These are phyloP conservation scores for Catocala sponsa DNA, from an alignment of 2,888 invertebrate genomes.

Conservation along the genomic window DNA sequence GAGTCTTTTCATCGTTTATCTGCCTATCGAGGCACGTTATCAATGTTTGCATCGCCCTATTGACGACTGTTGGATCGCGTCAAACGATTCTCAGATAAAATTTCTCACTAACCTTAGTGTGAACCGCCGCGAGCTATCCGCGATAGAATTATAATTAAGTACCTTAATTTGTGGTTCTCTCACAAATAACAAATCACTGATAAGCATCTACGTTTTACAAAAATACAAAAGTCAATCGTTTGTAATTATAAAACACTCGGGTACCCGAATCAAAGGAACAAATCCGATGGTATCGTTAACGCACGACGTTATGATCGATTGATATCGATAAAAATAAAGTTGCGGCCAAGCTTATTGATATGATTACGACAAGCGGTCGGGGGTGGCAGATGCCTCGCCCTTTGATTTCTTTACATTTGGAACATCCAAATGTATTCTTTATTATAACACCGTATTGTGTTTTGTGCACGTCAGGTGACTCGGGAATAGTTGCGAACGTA, in stretches of 20 bases:
- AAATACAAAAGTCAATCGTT: slow-evolving; percentile 39
- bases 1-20: slow-evolving; percentile 36
- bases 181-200: slow-evolving; percentile 55
- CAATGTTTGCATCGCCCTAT: slow-evolving; percentile 29
- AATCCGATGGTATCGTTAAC: slow-evolving; percentile 45
- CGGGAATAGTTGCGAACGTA: slow-evolving; percentile 29
- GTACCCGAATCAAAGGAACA: slow-evolving; percentile 43
- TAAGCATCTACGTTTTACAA: slow-evolving; percentile 40
- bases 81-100: slow-evolving; percentile 19
- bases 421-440: slow-evolving; percentile 58
- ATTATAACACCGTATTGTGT: slow-evolving; percentile 57
- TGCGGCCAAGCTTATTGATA: slow-evolving; percentile 64
- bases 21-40: slow-evolving; percentile 32
- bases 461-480: slow-evolving; percentile 20
- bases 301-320: slow-evolving; percentile 64
- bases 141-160: slow-evolving; percentile 48
- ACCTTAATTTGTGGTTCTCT: slow-evolving; percentile 51
- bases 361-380: slow-evolving; percentile 68
- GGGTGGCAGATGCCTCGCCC: slow-evolving; percentile 73
- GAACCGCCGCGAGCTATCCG: slow-evolving; percentile 42
- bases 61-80: slow-evolving; percentile 15
- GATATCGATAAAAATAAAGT: slow-evolving; percentile 61
- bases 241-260: slow-evolving; percentile 49
- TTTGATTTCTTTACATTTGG: slow-evolving; percentile 56
- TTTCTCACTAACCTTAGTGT: slow-evolving; percentile 41